Evolutionary conservation across 2,113 vertebrate genomes (phyloP).

Genomic region (Anarhynchus alexandrinus): DNA sequence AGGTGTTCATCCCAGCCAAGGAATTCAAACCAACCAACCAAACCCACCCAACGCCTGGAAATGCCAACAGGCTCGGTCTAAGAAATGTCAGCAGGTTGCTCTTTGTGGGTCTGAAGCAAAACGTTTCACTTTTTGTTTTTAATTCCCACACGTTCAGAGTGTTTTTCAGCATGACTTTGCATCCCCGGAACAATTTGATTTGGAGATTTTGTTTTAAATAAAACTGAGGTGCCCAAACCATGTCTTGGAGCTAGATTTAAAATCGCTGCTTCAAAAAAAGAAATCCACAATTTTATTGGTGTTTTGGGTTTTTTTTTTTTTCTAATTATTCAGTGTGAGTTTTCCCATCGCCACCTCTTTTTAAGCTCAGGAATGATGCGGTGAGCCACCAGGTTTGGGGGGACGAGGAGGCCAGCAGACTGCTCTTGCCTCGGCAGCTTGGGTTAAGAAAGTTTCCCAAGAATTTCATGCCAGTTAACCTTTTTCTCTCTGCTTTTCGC

Average conservation of each 20-base stretch:
- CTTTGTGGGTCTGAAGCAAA: not conserved
- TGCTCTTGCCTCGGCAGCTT: rapidly evolving
- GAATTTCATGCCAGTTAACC: not conserved
- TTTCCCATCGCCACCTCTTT: not conserved
- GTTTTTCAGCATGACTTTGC: not conserved
- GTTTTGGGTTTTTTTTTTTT: not conserved
- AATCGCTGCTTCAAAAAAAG: not conserved
- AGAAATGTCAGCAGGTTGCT: not conserved
- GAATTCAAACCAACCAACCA: not conserved
- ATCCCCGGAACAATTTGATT: not conserved
- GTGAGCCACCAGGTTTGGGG: not conserved
- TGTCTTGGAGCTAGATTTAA: not conserved
- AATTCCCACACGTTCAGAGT: not conserved
- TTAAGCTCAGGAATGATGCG: not conserved
- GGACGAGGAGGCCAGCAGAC: not conserved
- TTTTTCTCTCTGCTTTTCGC: not conserved
- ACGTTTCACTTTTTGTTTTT: not conserved
- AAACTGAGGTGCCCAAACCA: not conserved
- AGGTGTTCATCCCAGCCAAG: not conserved
- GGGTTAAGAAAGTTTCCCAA: not conserved
- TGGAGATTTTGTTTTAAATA: not conserved
- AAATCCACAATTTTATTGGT: not conserved
- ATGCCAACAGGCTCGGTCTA: not conserved
- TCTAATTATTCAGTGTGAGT: not conserved
- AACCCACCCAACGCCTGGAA: not conserved